A percentile compares a stretch with the other conserved stretches of the same genome.
Conservation (phyloP, 2,888 invertebrate species). For the Hylaea fasciaria region DNA sequence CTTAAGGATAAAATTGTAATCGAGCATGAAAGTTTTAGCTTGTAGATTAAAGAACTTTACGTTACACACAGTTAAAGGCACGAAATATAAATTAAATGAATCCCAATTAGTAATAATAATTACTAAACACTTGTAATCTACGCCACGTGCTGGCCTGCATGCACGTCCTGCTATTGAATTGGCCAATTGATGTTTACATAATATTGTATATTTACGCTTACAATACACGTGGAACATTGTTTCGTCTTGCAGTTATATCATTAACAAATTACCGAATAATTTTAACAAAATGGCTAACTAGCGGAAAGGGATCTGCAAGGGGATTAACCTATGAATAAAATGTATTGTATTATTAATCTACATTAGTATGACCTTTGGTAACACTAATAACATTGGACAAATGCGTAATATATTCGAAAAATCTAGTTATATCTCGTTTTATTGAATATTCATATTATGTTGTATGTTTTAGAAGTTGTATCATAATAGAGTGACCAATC, state of each 20-base stretch:
- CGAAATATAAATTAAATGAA: background rate
- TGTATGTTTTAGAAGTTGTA: conserved; percentile 10
- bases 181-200: conserved; percentile 9
- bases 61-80: too few species aligned
- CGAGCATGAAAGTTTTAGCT: too few species aligned
- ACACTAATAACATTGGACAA: conserved; percentile 4
- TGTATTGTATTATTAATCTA: background rate
- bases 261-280: background rate
- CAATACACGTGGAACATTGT: conserved; percentile 25
- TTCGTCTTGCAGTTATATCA: background rate
- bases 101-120: background rate
- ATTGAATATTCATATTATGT: conserved; percentile 40
- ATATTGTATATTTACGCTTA: background rate
- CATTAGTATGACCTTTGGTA: conserved; percentile 1
- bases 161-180: conserved; percentile 11
- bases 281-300: background rate
- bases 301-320: background rate
- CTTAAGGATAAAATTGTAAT: too few species aligned
- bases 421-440: conserved; percentile 43
- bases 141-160: conserved; percentile 15
- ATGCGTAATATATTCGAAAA: conserved; percentile 2
- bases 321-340: background rate
- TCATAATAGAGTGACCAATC: conserved; percentile 31
- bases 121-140: conserved; percentile 1
- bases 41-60: too few species aligned